Conservation (phyloP, 2,888 invertebrate species). For the Acronicta psi region DNA sequence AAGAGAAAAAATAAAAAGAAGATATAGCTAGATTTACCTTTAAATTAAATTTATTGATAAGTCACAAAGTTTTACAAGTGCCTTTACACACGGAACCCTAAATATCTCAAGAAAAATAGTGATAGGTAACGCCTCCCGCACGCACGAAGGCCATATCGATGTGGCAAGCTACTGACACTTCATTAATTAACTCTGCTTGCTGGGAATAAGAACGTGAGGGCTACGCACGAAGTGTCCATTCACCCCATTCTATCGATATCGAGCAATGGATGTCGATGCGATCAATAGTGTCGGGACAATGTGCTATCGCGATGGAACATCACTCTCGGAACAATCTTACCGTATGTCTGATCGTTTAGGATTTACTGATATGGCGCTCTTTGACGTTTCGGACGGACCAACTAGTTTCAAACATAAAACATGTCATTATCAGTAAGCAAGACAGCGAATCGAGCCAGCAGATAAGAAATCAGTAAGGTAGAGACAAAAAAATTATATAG, state of each 20-base stretch:
- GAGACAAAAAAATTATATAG: too few species aligned
- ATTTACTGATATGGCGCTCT: too few species aligned
- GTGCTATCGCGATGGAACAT: background rate
- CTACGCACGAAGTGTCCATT: background rate
- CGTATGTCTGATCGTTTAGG: background rate
- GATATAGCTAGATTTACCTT: too few species aligned
- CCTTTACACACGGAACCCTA: slow-evolving; percentile 2
- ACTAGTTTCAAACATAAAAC: too few species aligned
- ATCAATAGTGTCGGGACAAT: background rate
- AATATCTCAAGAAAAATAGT: slow-evolving; percentile 14
- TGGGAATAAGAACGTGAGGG: slow-evolving; percentile 18
- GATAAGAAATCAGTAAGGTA: too few species aligned
- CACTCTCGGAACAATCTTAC: background rate
- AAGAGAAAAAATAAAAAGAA: too few species aligned
- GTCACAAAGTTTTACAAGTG: too few species aligned
- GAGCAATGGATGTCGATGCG: slow-evolving; percentile 1
- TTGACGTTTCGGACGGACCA: too few species aligned
- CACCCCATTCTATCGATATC: slow-evolving; percentile 2
- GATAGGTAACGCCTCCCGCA: slow-evolving; percentile 3
- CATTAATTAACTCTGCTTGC: slow-evolving; percentile 31
- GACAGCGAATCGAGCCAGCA: too few species aligned
- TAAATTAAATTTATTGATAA: too few species aligned
- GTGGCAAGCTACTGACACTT: slow-evolving; percentile 48
- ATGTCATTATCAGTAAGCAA: too few species aligned
- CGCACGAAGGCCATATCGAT: slow-evolving; percentile 35